Base-by-base conservation (phyloP, 2,797 vertebrate genomes). In the Anguilla anguilla region DNA sequence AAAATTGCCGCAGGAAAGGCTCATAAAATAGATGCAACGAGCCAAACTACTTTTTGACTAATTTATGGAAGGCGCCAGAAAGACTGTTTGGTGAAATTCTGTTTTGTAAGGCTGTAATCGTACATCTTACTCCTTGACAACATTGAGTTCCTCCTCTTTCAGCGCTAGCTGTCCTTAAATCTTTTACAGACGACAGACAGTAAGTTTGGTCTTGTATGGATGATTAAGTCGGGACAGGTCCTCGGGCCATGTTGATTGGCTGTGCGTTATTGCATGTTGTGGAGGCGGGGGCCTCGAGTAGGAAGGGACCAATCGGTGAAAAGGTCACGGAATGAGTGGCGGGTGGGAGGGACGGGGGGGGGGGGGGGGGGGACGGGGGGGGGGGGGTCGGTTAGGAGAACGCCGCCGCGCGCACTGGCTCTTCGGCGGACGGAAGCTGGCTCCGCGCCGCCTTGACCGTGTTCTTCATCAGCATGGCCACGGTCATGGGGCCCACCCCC, bases 381-480 rank as follows among this genome's bases (percentile, higher is more conserved):
- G 22, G 49, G 28, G 25, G 10, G 39, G 25, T 39, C 13, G 57
- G 88, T 95, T 96, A 97, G 11, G 96, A 96, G 0, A 92, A 93
- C 13, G 95, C 95, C 0, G 94, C 95, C 94, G 96, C 93, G 87
- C 94, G 94, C 85, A 97, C 88, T 85, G 93, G 94, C 91, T 96
- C 95, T 22, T 94, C 92, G 0, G 95, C 94, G 39, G 89, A 94
- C 51, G 95, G 94, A 87, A 98, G 25, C 4, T 64, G 86, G 39
- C 97, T 98, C 94, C 98, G 98, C 2, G 99, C 98, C 0, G 98
- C 99, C 1, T 99, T 99, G 90, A 99, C 96, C 10, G 98, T 99
- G 93, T 99, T 99, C 92, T 98, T 99, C 99, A 99, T 99, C 2
- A 99, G 96, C 99, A 99, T 99, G 0, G 98, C 99, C 81, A 99